These are phyloP conservation scores for Euura saliciscinereae DNA, from an alignment of 1,140 invertebrate genomes.

Conservation along the genomic window DNA sequence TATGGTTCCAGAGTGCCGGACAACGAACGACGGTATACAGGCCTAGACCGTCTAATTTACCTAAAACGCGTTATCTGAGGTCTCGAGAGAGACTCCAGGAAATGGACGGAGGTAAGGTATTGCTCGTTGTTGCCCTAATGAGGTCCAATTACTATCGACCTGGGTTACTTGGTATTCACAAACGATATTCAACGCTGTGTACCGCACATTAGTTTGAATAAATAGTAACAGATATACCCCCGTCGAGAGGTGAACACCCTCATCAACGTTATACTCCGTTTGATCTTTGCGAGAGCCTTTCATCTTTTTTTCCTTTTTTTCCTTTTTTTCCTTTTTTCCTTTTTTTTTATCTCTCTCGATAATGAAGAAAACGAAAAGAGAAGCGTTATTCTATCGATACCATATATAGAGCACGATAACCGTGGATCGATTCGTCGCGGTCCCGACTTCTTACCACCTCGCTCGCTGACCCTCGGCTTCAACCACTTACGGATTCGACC, in stretches of 20 bases:
- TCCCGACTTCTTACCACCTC: neutral
- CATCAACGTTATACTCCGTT: too few species aligned
- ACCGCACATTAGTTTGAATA: slow-evolving; percentile 36
- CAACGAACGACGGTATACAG: neutral
- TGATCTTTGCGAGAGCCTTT: neutral
- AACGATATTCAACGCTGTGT: slow-evolving; percentile 41
- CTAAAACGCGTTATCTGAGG: slow-evolving; percentile 39
- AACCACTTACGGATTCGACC: slow-evolving; percentile 47
- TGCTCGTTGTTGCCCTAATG: slow-evolving; percentile 46
- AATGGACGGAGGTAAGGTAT: slow-evolving; percentile 25
- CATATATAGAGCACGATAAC: slow-evolving; percentile 28
- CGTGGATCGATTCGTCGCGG: slow-evolving; percentile 42
- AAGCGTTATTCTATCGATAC: too few species aligned
- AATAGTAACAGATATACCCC: slow-evolving; percentile 23
- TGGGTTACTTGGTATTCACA: slow-evolving; percentile 45
- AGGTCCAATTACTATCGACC: slow-evolving; percentile 50
- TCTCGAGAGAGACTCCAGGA: slow-evolving; percentile 12
- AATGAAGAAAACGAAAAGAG: too few species aligned
- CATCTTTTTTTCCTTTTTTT: neutral
- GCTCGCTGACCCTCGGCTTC: neutral
- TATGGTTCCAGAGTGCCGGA: slow-evolving; percentile 18
- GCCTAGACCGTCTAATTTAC: slow-evolving; percentile 34
- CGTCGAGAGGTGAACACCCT: slow-evolving; percentile 38
- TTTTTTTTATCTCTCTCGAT: too few species aligned
- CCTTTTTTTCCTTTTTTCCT: neutral